These are phyloP conservation scores for Solea solea DNA, from an alignment of 2,113 vertebrate genomes.

Conservation along the genomic window DNA sequence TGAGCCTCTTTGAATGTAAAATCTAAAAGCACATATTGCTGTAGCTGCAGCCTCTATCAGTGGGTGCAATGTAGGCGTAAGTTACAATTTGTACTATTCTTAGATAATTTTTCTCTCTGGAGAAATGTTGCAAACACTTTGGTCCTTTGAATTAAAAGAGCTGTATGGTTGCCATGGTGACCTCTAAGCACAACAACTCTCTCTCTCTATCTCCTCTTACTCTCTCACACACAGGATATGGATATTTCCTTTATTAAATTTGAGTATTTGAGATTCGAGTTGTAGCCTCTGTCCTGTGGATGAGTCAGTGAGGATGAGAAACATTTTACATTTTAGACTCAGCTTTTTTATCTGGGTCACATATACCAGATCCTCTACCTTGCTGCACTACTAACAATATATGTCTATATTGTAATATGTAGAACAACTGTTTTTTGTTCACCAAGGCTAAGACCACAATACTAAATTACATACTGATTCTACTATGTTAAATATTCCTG, in stretches of 20 bases:
- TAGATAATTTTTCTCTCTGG: constrained; percentile 26
- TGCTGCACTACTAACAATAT: neutral
- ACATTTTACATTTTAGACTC: too few relatives aligned
- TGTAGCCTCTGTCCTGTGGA: neutral
- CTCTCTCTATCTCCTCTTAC: neutral
- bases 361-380: too few relatives aligned
- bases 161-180: constrained; percentile 52
- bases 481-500: too few relatives aligned
- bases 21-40: neutral
- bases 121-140: constrained; percentile 39
- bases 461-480: too few relatives aligned
- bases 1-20: neutral
- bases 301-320: constrained; percentile 4
- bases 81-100: constrained; percentile 42
- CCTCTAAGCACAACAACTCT: constrained; percentile 24
- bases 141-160: constrained; percentile 20
- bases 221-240: too few relatives aligned
- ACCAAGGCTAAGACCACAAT: too few relatives aligned
- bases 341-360: too few relatives aligned
- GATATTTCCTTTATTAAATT: too few relatives aligned
- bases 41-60: too few relatives aligned
- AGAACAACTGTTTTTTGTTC: too few relatives aligned
- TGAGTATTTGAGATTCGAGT: neutral
- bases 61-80: constrained; percentile 14
- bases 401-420: too few relatives aligned